A percentile compares a stretch with the other conserved stretches of the same genome.
These are phyloP conservation scores for Nematostella vectensis DNA, from an alignment of 92 coral and sea anemone species.

Conservation along the genomic window DNA sequence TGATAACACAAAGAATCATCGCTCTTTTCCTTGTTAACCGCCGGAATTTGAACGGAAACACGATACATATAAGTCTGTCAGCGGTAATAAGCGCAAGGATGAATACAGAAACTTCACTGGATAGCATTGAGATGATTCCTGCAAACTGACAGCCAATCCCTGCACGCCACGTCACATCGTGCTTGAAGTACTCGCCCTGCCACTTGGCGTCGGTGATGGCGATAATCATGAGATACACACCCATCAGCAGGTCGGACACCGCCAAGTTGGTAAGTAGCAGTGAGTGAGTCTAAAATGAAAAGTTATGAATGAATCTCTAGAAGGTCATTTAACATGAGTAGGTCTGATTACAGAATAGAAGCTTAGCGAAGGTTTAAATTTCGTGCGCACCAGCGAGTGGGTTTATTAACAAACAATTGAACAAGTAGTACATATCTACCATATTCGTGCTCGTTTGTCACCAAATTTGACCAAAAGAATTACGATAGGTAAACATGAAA, in stretches of 20 bases:
- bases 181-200: conserved; percentile 57
- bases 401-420: no score
- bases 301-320: no score
- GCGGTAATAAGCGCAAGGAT: conserved; percentile 34
- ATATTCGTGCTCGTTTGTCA: no score
- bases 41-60: conserved; percentile 37
- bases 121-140: conserved; percentile 47
- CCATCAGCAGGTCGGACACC: conserved; percentile 49
- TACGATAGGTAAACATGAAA: no score
- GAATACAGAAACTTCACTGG: conserved; percentile 48
- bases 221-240: conserved; percentile 34
- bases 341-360: no score
- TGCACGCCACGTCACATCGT: conserved; percentile 50
- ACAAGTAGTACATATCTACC: no score
- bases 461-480: no score
- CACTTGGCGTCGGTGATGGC: conserved; percentile 44
- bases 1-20: conserved; percentile 10
- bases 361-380: no score
- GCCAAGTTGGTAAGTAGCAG: conserved; percentile 46
- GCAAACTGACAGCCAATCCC: conserved; percentile 34
- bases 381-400: no score
- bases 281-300: conserved; percentile 14
- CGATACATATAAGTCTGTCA: conserved; percentile 52
- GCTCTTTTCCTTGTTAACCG: conserved; percentile 24
- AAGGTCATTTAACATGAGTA: no score